Evolutionary conservation across 2,797 vertebrate species (phyloP).

Genomic region (Girardinus metallicus): DNA sequence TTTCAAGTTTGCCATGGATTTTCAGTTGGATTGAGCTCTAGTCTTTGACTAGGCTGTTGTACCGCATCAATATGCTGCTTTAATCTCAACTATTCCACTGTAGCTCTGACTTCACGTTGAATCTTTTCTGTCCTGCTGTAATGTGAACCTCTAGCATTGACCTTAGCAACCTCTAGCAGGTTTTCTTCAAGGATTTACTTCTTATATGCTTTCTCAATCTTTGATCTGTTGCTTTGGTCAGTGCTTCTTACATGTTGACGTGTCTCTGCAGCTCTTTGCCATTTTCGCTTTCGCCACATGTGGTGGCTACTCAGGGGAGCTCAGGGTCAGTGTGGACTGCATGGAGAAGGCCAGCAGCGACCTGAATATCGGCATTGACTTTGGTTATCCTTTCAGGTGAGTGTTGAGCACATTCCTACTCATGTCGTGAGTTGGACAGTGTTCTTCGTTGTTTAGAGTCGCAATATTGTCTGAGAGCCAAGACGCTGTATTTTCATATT

Average conservation of each 20-base stretch:
- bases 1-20: neutral
- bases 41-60: neutral
- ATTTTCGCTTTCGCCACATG: slow-evolving; percentile 99
- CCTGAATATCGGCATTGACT: slow-evolving; percentile 91
- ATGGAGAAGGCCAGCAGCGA: slow-evolving; percentile 96
- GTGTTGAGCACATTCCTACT: slow-evolving; percentile 11
- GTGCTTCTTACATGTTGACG: neutral
- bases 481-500: neutral
- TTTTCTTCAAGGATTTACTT: neutral
- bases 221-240: neutral
- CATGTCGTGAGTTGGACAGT: neutral
- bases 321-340: slow-evolving; percentile 96
- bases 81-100: neutral
- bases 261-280: slow-evolving; percentile 90
- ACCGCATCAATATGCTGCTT: neutral
- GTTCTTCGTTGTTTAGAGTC: neutral
- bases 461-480: neutral
- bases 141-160: neutral
- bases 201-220: neutral
- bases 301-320: slow-evolving; percentile 94
- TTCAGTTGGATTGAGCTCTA: neutral
- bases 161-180: neutral
- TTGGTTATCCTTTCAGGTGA: slow-evolving; percentile 97
- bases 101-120: neutral
- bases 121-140: neutral